Conservation (phyloP, 2,888 invertebrate genomes). For the Drosophila buzzatii region DNA sequence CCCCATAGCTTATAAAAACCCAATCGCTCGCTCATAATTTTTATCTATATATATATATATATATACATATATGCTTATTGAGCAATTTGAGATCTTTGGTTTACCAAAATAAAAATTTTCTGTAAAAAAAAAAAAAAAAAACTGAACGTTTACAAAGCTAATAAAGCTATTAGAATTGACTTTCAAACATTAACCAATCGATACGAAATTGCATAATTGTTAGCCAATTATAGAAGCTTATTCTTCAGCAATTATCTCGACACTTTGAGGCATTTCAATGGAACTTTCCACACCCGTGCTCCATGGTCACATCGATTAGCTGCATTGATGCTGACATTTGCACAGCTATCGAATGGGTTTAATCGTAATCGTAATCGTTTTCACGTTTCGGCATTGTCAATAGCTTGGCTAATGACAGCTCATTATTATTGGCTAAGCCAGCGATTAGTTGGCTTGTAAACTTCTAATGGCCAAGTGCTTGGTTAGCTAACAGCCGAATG, state of each 20-base stretch:
- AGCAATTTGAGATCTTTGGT: too few species aligned
- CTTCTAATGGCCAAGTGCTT: constrained; percentile 37
- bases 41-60: too few species aligned
- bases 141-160: neutral
- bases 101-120: too few species aligned
- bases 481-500: constrained; percentile 5
- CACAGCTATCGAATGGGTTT: constrained; percentile 33
- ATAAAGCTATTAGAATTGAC: neutral
- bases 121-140: neutral
- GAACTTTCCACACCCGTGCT: neutral
- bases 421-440: constrained; percentile 36
- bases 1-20: too few species aligned
- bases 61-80: too few species aligned
- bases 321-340: constrained; percentile 26
- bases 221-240: neutral
- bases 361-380: constrained; percentile 18
- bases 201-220: neutral
- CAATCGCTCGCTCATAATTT: too few species aligned
- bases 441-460: constrained; percentile 50
- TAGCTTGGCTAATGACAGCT: constrained; percentile 36
- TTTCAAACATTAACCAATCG: neutral
- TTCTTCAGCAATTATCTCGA: neutral
- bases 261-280: neutral
- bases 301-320: constrained; percentile 22
- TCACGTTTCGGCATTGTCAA: constrained; percentile 11